Evolutionary conservation across 2,888 invertebrate genomes (phyloP).

Genomic region (Ernsta delagoae): DNA sequence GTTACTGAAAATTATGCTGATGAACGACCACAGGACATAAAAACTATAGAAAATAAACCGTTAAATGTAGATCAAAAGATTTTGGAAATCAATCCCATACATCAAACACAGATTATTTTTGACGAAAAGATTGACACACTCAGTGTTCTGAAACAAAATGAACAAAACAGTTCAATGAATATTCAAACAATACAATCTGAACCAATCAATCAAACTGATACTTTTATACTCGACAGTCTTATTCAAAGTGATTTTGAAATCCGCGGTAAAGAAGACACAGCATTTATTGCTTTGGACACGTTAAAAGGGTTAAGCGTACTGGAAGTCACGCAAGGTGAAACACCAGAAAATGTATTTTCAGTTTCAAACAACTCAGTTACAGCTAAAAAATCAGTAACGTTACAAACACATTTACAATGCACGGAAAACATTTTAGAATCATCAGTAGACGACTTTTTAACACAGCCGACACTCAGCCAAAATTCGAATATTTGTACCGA

Average conservation of each 20-base stretch:
- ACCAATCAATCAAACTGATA: conserved; percentile 57
- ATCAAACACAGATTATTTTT: conserved; percentile 61
- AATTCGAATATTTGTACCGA: conserved; percentile 59
- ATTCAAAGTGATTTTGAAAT: conserved; percentile 51
- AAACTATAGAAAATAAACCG: conserved; percentile 58
- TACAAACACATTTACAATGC: conserved; percentile 68
- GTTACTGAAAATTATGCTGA: conserved; percentile 62
- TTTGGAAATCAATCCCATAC: conserved; percentile 57
- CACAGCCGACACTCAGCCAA: conserved; percentile 54
- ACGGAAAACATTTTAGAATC: conserved; percentile 65
- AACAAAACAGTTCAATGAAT: conserved; percentile 47
- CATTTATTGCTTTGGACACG: conserved; percentile 55
- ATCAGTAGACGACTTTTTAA: conserved; percentile 56
- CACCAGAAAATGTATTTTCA: conserved; percentile 52
- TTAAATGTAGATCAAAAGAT: conserved; percentile 69
- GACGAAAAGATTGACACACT: conserved; percentile 55
- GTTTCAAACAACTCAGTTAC: conserved; percentile 54
- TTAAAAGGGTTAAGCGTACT: conserved; percentile 63
- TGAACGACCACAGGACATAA: conserved; percentile 73
- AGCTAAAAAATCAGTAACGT: conserved; percentile 61
- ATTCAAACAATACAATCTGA: conserved; percentile 54
- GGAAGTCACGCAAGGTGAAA: conserved; percentile 67
- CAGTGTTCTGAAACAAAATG: conserved; percentile 25
- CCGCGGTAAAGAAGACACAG: conserved; percentile 51
- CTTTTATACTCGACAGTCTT: conserved; percentile 64